Conservation (phyloP, 2,113 vertebrate species). For the Tylochromis polylepis region DNA sequence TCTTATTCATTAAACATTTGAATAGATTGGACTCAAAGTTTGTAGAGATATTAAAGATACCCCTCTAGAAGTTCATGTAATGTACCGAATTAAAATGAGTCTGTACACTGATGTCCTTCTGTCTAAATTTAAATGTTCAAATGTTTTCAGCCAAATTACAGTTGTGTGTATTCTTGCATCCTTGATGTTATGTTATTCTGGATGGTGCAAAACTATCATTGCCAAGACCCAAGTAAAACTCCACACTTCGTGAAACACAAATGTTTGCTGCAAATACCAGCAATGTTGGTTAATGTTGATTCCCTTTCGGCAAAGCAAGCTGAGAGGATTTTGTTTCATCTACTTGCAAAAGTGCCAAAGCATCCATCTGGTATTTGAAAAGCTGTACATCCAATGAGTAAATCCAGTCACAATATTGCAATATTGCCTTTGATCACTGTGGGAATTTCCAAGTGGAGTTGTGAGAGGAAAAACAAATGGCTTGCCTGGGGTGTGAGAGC, state of each 20-base stretch:
- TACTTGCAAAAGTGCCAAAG: not conserved
- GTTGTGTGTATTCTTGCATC: not conserved
- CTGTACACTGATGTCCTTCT: not conserved
- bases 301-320: not conserved
- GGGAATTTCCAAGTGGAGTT: slow-evolving; percentile 9
- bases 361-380: slow-evolving; percentile 40
- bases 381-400: not conserved
- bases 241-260: not conserved
- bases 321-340: not conserved
- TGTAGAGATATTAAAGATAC: not conserved
- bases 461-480: slow-evolving; percentile 46
- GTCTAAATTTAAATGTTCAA: not conserved
- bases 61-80: not conserved
- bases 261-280: slow-evolving; percentile 17
- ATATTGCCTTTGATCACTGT: not conserved
- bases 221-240: not conserved
- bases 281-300: slow-evolving; percentile 16
- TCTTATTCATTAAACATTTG: not conserved
- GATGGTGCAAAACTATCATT: not conserved
- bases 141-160: not conserved
- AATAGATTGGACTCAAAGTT: not conserved
- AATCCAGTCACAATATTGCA: slow-evolving; percentile 20
- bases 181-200: too few species aligned
- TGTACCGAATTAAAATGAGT: not conserved
- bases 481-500: slow-evolving; percentile 38